Conservation (phyloP, 2,888 invertebrate species). For the Latheticus oryzae region DNA sequence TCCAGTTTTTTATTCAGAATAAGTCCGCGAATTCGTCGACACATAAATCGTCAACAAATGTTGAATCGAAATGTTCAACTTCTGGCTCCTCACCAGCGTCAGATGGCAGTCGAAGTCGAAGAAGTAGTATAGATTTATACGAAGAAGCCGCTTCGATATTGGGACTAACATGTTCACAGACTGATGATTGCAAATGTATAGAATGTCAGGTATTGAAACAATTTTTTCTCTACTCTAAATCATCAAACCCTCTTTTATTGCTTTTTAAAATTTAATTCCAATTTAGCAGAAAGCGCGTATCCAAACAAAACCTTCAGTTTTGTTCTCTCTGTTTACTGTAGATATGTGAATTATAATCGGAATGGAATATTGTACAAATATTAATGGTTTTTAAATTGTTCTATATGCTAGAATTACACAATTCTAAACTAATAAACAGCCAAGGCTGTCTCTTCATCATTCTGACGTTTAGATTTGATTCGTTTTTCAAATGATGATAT, state of each 20-base stretch:
- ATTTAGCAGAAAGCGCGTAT: conserved; percentile 10
- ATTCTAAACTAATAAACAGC: no score
- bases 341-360: conserved; percentile 32
- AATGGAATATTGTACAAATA: no score
- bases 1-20: conserved; percentile 59
- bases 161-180: conserved; percentile 62
- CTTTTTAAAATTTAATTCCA: conserved; percentile 26
- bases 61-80: conserved; percentile 45
- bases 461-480: no score
- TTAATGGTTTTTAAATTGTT: no score
- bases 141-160: conserved; percentile 63
- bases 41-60: conserved; percentile 42
- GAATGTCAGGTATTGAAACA: conserved; percentile 66
- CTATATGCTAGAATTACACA: no score
- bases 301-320: conserved; percentile 17
- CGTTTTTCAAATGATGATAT: no score
- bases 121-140: conserved; percentile 62
- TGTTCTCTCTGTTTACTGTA: conserved; percentile 16
- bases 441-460: no score
- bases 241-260: no score
- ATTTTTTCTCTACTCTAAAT: no score
- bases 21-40: conserved; percentile 45
- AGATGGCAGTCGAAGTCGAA: conserved; percentile 50
- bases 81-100: conserved; percentile 28
- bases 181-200: conserved; percentile 64